Percentiles rank a stretch among this genome's conserved stretches.
phyloP scores from a whole-genome alignment of 2,113 vertebrate genomes.

The Stegostoma tigrinum region DNA sequence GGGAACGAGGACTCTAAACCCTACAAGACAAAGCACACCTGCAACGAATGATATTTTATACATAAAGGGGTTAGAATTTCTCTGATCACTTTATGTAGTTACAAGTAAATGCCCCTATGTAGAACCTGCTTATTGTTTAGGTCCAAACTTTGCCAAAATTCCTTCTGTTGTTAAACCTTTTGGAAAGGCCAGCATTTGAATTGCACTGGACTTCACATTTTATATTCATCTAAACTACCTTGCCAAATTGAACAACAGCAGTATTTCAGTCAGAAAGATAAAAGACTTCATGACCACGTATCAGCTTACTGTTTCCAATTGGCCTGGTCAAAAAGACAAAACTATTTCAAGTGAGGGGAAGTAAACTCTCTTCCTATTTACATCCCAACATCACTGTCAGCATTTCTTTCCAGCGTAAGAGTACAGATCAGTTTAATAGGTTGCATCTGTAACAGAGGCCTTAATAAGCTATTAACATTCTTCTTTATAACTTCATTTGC shows the following conservation, averaged over 20 bases:
- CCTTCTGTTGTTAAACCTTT: neutral
- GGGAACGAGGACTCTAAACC: neutral
- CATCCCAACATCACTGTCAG: neutral
- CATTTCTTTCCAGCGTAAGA: neutral
- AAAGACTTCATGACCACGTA: neutral
- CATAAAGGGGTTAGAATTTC: neutral
- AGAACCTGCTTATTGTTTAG: neutral
- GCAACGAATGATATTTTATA: neutral
- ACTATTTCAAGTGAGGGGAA: neutral
- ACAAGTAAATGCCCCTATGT: neutral
- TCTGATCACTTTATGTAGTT: conserved; percentile 18
- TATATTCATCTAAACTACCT: neutral
- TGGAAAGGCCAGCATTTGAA: neutral
- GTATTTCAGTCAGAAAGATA: neutral
- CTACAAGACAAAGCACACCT: neutral
- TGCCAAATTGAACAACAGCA: neutral
- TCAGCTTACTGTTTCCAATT: neutral
- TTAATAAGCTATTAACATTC: neutral
- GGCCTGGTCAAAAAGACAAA: neutral
- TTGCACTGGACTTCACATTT: neutral
- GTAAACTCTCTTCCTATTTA: neutral
- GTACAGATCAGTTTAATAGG: neutral
- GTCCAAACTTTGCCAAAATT: neutral
- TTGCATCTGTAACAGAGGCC: neutral
- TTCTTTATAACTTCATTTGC: neutral